phyloP scores from a whole-genome alignment of 2,797 vertebrate species.

The Tiaroga cobitis region DNA sequence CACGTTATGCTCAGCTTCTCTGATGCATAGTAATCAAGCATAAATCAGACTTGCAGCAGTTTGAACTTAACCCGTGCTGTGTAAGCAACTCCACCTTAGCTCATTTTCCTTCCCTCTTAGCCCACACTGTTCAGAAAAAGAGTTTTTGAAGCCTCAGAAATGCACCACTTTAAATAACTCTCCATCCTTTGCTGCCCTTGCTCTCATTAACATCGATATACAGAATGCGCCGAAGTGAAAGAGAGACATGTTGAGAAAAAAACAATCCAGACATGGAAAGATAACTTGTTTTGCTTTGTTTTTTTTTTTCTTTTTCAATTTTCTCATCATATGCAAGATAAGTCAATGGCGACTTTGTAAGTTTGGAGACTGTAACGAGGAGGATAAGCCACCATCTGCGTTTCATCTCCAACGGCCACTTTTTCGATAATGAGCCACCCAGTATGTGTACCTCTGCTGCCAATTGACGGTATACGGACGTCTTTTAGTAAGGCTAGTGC shows the following conservation, averaged over 20 bases:
- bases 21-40: constrained; percentile 11
- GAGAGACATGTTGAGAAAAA: constrained; percentile 15
- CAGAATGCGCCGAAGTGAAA: background rate
- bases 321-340: constrained; percentile 53
- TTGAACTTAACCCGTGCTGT: constrained; percentile 26
- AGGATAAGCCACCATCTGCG: constrained; percentile 42
- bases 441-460: constrained; percentile 52
- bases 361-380: constrained; percentile 54
- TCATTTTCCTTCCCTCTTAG: constrained; percentile 16
- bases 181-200: constrained; percentile 2
- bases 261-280: constrained; percentile 11
- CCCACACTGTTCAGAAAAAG: constrained; percentile 2
- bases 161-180: constrained; percentile 32
- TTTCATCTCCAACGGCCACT: constrained; percentile 54
- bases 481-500: constrained; percentile 60
- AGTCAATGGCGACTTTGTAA: constrained; percentile 40
- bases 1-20: constrained; percentile 4
- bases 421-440: constrained; percentile 61
- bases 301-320: constrained; percentile 38
- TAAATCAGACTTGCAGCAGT: constrained; percentile 24
- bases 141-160: constrained; percentile 30
- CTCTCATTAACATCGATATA: constrained; percentile 49
- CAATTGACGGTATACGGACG: constrained; percentile 51
- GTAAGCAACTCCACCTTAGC: constrained; percentile 34
- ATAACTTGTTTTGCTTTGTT: constrained; percentile 37